Evolutionary conservation across 2,113 vertebrate genomes (phyloP), one percentile per base, ranked within the genome.

Genomic region (Galbula dea): DNA sequence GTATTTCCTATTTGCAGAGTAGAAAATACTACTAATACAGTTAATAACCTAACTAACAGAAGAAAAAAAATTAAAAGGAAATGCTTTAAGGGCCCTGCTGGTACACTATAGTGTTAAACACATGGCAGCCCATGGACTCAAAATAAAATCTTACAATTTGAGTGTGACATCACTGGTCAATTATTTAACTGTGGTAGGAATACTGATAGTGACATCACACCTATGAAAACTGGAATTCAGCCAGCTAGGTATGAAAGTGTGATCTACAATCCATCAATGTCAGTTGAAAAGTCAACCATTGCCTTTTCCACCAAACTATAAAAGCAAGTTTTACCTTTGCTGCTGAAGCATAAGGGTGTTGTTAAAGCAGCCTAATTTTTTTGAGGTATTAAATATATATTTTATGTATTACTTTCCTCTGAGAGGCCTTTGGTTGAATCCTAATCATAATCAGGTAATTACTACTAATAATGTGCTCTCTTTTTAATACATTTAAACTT

Each of bases 141-240:
- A 86, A 92, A 87, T 87, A 89, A 84, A 92, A 78, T 55, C 39
- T 52, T 83, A 30, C 55, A 32, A 55, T 90, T 86, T 86, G 61
- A 41, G 30, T 43, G 76, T 90, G 86, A 93, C 86, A 77, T 96
- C 92, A 92, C 45, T 45, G 36, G 37, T 86, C 68, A 94, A 30
- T 95, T 86, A 94, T 75, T 93, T 65, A 52, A 37, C 57, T 75
- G 67, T 41, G 61, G 88, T 37, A 94, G 86, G 36, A 67, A 8
- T 78, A 52, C 48, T 90, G 92, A 93, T 86, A 93, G 92, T 59
- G 88, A 24, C 92, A 86, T 89, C 81, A 86, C 88, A 84, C 80
- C 86, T 94, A 54, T 93, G 88, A 95, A 95, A 92, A 90, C 83
- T 95, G 83, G 86, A 88, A 90, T 52, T 84, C 58, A 73, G 92